Evolutionary conservation across 2,888 invertebrate genomes (phyloP).

Genomic region (Sphaerophoria taeniata): DNA sequence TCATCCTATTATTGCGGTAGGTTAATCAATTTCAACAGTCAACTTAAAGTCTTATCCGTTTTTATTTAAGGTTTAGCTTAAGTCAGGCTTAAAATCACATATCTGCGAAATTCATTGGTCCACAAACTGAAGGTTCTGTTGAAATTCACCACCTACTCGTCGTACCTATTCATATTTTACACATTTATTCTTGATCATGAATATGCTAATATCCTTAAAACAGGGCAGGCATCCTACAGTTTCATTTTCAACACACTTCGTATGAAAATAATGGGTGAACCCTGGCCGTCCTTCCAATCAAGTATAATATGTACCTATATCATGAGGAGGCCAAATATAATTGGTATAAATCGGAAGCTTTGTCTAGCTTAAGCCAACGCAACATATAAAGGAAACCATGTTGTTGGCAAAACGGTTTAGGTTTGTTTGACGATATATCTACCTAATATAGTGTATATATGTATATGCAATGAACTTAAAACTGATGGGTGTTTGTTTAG

Average conservation of each 20-base stretch:
- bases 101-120: background rate
- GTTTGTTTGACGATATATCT: slow-evolving; percentile 25
- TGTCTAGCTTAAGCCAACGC: slow-evolving; percentile 28
- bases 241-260: slow-evolving; percentile 8
- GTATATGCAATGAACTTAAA: too few species aligned
- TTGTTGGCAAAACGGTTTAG: slow-evolving; percentile 37
- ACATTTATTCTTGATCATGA: slow-evolving; percentile 31
- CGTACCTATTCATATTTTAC: background rate
- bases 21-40: slow-evolving; percentile 47
- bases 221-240: background rate
- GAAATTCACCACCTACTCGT: background rate
- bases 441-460: background rate
- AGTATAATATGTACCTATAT: background rate
- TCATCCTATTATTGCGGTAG: slow-evolving; percentile 35
- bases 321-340: slow-evolving; percentile 14
- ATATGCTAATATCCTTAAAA: slow-evolving; percentile 20
- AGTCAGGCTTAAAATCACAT: background rate
- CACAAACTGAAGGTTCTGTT: background rate
- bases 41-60: background rate
- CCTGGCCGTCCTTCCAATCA: background rate
- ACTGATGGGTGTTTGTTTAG: background rate
- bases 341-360: slow-evolving; percentile 44
- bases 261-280: background rate
- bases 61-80: background rate
- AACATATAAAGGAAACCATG: background rate